A percentile compares a stretch with the other conserved stretches of the same genome.
Conservation (phyloP, 64 coral and sea anemone species). For the Actinia tenebrosa region DNA sequence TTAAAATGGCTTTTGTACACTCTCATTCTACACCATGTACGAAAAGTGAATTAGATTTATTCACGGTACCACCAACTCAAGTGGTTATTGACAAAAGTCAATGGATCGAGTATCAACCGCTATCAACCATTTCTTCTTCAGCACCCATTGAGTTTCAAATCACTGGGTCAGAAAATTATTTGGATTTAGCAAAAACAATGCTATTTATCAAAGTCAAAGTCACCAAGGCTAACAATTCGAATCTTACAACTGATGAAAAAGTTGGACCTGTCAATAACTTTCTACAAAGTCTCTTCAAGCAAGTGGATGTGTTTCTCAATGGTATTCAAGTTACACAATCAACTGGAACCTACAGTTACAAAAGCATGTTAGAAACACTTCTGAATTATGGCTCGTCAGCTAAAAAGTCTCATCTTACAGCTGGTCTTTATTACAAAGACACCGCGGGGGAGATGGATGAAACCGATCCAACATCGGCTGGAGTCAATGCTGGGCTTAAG, state of each 20-base stretch:
- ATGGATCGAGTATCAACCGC: background rate
- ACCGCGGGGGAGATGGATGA: too few species aligned
- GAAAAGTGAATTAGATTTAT: conserved; percentile 11
- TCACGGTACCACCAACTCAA: background rate
- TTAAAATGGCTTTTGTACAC: conserved; percentile 4
- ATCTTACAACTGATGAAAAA: background rate
- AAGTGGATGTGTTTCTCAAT: too few species aligned
- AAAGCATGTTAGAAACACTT: too few species aligned
- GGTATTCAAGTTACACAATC: too few species aligned
- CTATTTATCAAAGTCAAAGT: background rate
- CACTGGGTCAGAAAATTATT: background rate
- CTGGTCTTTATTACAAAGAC: too few species aligned
- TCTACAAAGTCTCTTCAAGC: background rate
- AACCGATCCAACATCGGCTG: too few species aligned
- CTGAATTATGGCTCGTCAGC: too few species aligned
- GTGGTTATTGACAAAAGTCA: background rate
- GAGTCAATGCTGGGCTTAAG: too few species aligned
- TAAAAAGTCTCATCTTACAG: too few species aligned
- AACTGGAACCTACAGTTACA: too few species aligned
- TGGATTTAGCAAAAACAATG: background rate
- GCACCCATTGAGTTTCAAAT: background rate
- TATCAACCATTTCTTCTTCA: background rate
- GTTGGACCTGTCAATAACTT: background rate
- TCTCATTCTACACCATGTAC: background rate
- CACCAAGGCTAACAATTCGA: background rate